Conservation (phyloP, 2,113 vertebrate species). For the Paradoxurus hermaphroditus region DNA sequence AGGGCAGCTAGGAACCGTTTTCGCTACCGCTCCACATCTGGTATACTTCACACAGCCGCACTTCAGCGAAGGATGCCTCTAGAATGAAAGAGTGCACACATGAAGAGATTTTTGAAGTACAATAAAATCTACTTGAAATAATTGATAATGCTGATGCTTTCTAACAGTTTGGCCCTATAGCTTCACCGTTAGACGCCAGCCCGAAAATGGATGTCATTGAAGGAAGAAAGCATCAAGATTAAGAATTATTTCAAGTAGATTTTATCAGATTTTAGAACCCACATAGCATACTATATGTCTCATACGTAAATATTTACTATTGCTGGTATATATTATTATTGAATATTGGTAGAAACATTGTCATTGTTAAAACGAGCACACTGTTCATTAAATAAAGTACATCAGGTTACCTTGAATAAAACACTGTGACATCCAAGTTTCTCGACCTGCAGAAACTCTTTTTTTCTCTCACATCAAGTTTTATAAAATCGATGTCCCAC, state of each 20-base stretch:
- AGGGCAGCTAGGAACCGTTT: neutral
- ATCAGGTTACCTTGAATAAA: constrained; percentile 60
- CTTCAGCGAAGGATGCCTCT: neutral
- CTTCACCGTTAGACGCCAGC: neutral
- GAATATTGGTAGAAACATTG: constrained; percentile 75
- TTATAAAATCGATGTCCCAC: constrained; percentile 33
- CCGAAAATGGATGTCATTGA: neutral
- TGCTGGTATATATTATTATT: constrained; percentile 74
- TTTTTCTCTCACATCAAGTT: constrained; percentile 61
- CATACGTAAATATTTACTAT: constrained; percentile 72
- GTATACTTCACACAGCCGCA: neutral
- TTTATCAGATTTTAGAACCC: constrained; percentile 77
- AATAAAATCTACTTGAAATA: constrained; percentile 73
- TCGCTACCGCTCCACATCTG: neutral
- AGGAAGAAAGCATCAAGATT: constrained; percentile 60
- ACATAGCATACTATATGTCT: constrained; percentile 70
- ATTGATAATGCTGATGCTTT: constrained; percentile 46
- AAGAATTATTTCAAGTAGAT: constrained; percentile 59
- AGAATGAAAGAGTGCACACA: neutral
- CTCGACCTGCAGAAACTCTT: constrained; percentile 33
- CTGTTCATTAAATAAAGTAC: constrained; percentile 58
- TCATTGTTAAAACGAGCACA: constrained; percentile 79
- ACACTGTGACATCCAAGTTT: constrained; percentile 31
- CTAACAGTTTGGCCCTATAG: constrained; percentile 4
- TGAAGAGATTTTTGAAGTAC: constrained; percentile 61